A percentile compares a stretch with the other conserved stretches of the same genome.
These are phyloP conservation scores for Nibea coibor DNA, from an alignment of 2,113 vertebrate species.

Conservation along the genomic window DNA sequence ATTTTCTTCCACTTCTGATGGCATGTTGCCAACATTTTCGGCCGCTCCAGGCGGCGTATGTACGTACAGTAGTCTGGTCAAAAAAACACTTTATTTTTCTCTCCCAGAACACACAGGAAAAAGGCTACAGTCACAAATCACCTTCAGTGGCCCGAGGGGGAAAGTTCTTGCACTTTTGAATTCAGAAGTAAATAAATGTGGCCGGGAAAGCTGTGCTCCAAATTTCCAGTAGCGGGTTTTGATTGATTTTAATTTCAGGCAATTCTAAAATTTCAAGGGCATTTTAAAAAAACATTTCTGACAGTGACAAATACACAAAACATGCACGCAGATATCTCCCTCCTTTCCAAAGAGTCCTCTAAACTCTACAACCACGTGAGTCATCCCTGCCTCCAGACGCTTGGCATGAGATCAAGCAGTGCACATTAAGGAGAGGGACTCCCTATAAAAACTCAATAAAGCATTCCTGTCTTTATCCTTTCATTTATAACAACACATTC, in stretches of 20 bases:
- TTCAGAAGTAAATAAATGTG: conserved; percentile 51
- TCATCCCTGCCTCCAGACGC: conserved; percentile 57
- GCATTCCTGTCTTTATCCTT: conserved; percentile 29
- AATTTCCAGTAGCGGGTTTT: conserved; percentile 51
- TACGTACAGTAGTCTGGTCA: conserved; percentile 42
- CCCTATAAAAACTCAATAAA: conserved; percentile 54
- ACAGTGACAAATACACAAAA: conserved; percentile 45
- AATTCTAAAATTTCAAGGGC: conserved; percentile 22
- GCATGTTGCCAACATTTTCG: conserved; percentile 40
- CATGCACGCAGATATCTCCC: conserved; percentile 21
- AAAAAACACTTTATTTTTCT: conserved; percentile 44
- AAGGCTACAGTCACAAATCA: conserved; percentile 58
- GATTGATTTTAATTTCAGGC: conserved; percentile 31
- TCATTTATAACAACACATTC: conserved; percentile 38
- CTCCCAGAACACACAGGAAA: conserved; percentile 43
- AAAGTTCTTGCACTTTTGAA: conserved; percentile 51
- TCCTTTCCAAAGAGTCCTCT: conserved; percentile 33
- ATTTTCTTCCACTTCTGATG: conserved; percentile 31
- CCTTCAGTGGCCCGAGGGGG: conserved; percentile 33
- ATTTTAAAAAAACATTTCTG: conserved; percentile 17
- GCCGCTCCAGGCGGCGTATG: conserved; percentile 24
- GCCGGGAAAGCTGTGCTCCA: conserved; percentile 20
- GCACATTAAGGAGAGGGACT: conserved; percentile 44
- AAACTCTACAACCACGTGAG: conserved; percentile 30
- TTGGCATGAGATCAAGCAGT: conserved; percentile 65